Evolutionary conservation across 2,797 vertebrate genomes (phyloP).

Genomic region (Enteromius trimaculatus): DNA sequence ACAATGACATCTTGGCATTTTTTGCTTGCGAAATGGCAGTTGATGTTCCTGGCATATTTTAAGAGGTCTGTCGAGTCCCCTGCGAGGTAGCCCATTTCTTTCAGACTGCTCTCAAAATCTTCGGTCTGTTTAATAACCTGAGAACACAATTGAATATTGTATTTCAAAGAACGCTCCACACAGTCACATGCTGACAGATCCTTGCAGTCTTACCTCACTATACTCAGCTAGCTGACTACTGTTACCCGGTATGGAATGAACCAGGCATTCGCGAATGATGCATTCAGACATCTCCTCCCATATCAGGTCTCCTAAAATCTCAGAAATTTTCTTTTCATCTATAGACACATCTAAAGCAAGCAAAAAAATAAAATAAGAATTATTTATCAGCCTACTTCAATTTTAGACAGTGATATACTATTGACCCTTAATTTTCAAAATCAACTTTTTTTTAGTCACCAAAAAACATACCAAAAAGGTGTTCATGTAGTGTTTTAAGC

Average conservation of each 20-base stretch:
- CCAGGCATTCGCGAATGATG: slow-evolving; percentile 90
- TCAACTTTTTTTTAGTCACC: no score
- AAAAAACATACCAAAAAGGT: no score
- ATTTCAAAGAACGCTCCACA: not conserved
- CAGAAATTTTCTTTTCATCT: slow-evolving; percentile 75
- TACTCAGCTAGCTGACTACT: slow-evolving; percentile 93
- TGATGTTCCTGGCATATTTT: slow-evolving; percentile 91
- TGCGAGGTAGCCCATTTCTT: slow-evolving; percentile 85
- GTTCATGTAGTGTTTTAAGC: slow-evolving; percentile 83
- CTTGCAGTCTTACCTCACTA: slow-evolving; percentile 75
- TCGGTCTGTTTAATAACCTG: slow-evolving; percentile 94
- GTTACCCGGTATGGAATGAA: slow-evolving; percentile 90
- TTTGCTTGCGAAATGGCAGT: slow-evolving; percentile 94
- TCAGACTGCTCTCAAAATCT: slow-evolving; percentile 88
- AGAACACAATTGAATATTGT: not conserved
- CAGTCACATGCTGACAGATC: not conserved
- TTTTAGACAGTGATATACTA: not conserved
- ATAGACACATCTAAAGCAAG: slow-evolving; percentile 78
- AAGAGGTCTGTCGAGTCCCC: slow-evolving; percentile 87
- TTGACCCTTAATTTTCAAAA: no score
- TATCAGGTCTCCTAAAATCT: slow-evolving; percentile 86
- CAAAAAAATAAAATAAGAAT: not conserved
- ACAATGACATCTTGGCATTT: slow-evolving; percentile 97
- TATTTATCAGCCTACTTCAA: not conserved
- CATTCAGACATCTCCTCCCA: slow-evolving; percentile 92